Evolutionary conservation across 2,888 invertebrate species (phyloP).

Genomic region (Caenorhabditis zanzibari): DNA sequence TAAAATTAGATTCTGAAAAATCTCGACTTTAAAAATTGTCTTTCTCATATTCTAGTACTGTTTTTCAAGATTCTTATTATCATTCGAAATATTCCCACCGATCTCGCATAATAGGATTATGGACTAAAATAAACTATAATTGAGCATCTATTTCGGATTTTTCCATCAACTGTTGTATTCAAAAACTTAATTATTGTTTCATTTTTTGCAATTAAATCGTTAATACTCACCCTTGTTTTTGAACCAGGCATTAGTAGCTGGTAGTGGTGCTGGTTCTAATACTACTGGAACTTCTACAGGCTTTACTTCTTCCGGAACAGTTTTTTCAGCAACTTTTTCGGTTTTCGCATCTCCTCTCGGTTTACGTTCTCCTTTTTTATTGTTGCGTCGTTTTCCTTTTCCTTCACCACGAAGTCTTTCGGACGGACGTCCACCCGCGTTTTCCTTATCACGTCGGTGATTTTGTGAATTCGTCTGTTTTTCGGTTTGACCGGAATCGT

Average conservation of each 20-base stretch:
- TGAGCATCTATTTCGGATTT: too few relatives aligned
- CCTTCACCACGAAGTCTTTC: constrained; percentile 43
- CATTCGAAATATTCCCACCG: too few relatives aligned
- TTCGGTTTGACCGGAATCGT: constrained; percentile 15
- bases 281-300: constrained; percentile 67
- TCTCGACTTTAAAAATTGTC: background rate
- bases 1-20: background rate
- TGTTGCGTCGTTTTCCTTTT: constrained; percentile 44
- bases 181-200: too few relatives aligned
- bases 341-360: constrained; percentile 49
- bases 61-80: too few relatives aligned
- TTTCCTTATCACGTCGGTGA: constrained; percentile 45
- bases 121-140: too few relatives aligned
- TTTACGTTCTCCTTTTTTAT: constrained; percentile 45
- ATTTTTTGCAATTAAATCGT: background rate
- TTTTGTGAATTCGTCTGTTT: constrained; percentile 23
- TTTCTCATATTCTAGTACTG: too few relatives aligned
- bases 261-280: constrained; percentile 76
- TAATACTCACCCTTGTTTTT: constrained; percentile 64
- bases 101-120: too few relatives aligned
- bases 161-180: too few relatives aligned
- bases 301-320: constrained; percentile 62
- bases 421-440: constrained; percentile 26
- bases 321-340: constrained; percentile 54
- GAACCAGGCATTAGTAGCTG: constrained; percentile 78